Percentiles rank a stretch among this genome's conserved stretches.
phyloP scores from a whole-genome alignment of 2,888 invertebrate species.

The Catotricha subobsoleta region DNA sequence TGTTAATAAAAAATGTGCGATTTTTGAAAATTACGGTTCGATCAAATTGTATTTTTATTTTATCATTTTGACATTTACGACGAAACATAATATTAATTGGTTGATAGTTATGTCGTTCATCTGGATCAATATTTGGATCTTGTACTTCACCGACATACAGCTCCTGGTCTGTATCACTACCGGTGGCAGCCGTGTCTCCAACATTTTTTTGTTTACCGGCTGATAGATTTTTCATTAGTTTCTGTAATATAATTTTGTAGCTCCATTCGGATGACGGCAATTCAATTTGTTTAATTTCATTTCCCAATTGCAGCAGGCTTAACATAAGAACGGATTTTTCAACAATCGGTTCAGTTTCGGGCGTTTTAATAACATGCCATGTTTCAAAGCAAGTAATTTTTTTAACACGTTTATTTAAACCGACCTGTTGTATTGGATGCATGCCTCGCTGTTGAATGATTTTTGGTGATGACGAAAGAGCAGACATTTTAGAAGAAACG shows the following conservation, averaged over 20 bases:
- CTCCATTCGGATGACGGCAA: conserved; percentile 24
- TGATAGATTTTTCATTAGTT: background rate
- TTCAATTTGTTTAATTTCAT: conserved; percentile 18
- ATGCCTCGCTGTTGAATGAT: background rate
- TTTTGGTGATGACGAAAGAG: background rate
- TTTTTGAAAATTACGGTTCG: conserved; percentile 30
- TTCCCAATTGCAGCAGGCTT: conserved; percentile 24
- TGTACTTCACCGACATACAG: conserved; percentile 22
- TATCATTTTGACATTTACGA: conserved; percentile 18
- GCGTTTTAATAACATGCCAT: conserved; percentile 27
- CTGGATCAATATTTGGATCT: conserved; percentile 22
- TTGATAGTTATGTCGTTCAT: conserved; percentile 25
- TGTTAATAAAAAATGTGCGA: conserved; percentile 26
- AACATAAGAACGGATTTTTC: conserved; percentile 17
- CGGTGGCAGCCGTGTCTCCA: background rate
- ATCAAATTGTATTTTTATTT: conserved; percentile 25
- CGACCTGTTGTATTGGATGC: background rate
- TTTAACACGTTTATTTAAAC: conserved; percentile 18
- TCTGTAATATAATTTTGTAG: conserved; percentile 24
- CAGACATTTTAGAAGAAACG: background rate
- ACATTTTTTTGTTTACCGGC: background rate
- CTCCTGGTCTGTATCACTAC: background rate
- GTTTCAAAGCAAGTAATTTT: conserved; percentile 30
- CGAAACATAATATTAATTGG: conserved; percentile 28
- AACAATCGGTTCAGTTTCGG: conserved; percentile 11